Conservation (phyloP, 1,140 invertebrate species). For the Zaprionus gabonicus region DNA sequence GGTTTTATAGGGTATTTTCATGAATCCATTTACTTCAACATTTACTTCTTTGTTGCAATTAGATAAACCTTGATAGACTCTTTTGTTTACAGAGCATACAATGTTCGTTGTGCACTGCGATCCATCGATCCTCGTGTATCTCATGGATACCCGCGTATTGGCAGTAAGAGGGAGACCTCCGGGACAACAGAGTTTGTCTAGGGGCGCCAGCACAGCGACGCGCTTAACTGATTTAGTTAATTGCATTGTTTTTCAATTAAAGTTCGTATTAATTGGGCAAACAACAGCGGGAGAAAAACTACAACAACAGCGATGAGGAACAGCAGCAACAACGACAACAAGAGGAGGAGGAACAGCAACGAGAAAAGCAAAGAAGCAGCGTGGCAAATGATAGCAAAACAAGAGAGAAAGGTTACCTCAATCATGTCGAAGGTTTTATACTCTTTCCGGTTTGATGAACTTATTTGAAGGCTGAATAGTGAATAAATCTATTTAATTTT, state of each 20-base stretch:
- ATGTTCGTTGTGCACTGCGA: background rate
- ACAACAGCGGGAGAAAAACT: conserved; percentile 30
- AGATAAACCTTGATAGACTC: background rate
- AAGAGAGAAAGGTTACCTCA: background rate
- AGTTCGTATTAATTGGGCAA: conserved; percentile 81
- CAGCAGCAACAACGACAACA: background rate
- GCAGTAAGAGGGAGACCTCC: conserved; percentile 20
- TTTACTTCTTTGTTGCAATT: background rate
- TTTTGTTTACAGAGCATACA: background rate
- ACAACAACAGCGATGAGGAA: background rate
- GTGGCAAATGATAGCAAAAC: conserved; percentile 6
- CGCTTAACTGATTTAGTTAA: conserved; percentile 82
- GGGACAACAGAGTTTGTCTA: conserved; percentile 26
- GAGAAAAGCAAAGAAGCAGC: background rate
- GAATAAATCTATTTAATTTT: too few species aligned
- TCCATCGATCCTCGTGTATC: background rate
- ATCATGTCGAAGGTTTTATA: background rate
- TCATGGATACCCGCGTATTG: background rate
- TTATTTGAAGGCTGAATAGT: too few species aligned
- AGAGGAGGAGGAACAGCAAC: background rate
- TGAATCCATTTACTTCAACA: background rate
- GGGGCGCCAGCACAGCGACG: conserved; percentile 62
- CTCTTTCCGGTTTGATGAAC: background rate
- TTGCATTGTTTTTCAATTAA: conserved; percentile 83
- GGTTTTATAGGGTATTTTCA: background rate